Evolutionary conservation across 2,797 vertebrate genomes (phyloP), one percentile per base, ranked within the genome.

Genomic region (Salmo trutta): DNA sequence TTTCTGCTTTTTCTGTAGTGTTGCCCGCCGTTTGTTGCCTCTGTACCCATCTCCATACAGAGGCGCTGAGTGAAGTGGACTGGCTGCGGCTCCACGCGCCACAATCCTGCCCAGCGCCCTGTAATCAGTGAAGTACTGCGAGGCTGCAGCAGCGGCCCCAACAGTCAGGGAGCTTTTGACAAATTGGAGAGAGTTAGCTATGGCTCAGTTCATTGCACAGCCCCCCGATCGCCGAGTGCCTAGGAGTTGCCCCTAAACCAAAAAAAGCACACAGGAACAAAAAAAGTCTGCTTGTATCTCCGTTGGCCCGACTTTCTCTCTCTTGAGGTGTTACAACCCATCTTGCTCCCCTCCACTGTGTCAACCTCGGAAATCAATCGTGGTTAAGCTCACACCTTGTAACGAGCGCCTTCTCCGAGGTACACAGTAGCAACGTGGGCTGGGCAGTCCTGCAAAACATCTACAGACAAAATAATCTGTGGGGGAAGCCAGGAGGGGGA

Each of bases 171-270:
- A 87, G 90, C 88, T 91, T 85, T 83, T 90, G 89, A 93, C 88
- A 93, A 91, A 93, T 90, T 91, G 91, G 90, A 83, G 89, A 82
- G 85, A 88, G 91, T 92, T 91, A 90, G 91, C 89, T 88, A 83
- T 88, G 90, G 84, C 84, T 90, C 85, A 91, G 88, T 92, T 91
- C 88, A 90, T 82, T 89, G 91, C 91, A 88, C 90, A 91, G 91
- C 86, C 85, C 85, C 80, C 81, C 87, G 88, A 72, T 73, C n/a
- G 27, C 85, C 64, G 77, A 79, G n/a, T 71, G 75, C 75, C 52
- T 12, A 65, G 51, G 56, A 73, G 70, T 47, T 68, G 15, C 19
- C 17, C 15, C 31, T 69, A n/a, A 88, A 90, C 64, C 10, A 88
- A 91, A 87, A 87, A 89, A 88, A 89, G 83, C 73, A 84, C 84